Base-by-base conservation (phyloP, 2,797 vertebrate genomes). In the Hozukius guyotensis region DNA sequence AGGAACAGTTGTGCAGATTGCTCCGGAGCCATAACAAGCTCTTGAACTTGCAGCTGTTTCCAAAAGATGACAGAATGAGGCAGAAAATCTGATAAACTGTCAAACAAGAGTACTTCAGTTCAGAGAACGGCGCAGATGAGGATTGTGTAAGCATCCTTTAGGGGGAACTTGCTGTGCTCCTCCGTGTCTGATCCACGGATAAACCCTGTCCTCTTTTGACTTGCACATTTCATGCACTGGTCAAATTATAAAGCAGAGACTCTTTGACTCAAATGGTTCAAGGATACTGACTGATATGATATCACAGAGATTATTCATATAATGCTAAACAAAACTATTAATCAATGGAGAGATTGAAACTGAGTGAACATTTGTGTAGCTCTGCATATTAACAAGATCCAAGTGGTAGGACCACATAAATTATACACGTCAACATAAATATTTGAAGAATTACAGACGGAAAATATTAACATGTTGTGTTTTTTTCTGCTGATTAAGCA, bases 81-180 rank as follows among this genome's bases (percentile, higher is more conserved):
- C 25, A 72, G 70, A 87, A 69, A 79, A 29, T 38, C 49, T 77
- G 72, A 80, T 81, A 66, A 65, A 25, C 69, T 88, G 87, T 87
- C 73, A 81, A 77, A 72, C 70, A 14, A 81, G 69, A 72, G 11
- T 8, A 25, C 67, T 61, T 78, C 64, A 59, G 60, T 59, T 80
- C 75, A 52, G 63, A 68, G 52, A 77, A 63, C 1, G 2, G 24
- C 9, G 6, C 63, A 72, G 38, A 75, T 57, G 27, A 75, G 31
- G 24, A 81, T 32, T 20, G 61, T 38, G 56, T 84, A 55, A 25
- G 42, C 72, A 60, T 75, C 8, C 34, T 70, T 56, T 38, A 63
- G 49, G 53, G 53, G n/a, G 20, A 73, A 38, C 64, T 16, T 38
- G 32, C 16, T 29, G 2, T 38, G 60, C 49, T 70, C 24, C 22